Conservation (phyloP, 1,140 invertebrate species). For the Drosophila hydei region DNA sequence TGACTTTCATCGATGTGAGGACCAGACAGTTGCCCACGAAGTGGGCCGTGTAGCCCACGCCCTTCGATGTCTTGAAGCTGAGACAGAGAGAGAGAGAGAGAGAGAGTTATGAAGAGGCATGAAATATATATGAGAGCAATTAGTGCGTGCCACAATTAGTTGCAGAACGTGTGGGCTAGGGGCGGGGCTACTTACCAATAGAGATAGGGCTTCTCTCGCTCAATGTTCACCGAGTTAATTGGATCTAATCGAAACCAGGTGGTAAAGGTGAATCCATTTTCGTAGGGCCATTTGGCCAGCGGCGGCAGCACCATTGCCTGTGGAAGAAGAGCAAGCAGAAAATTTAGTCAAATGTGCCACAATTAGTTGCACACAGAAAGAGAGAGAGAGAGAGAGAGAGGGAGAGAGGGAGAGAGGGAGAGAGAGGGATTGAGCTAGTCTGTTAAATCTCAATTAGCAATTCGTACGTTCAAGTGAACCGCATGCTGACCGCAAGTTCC, state of each 20-base stretch:
- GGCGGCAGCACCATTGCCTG: conserved; percentile 98
- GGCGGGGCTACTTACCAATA: conserved; percentile 90
- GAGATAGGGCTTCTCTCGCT: conserved; percentile 98
- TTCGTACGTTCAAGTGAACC: conserved; percentile 35
- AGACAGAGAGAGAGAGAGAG: neutral
- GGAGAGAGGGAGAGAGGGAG: neutral
- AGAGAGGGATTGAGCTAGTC: neutral
- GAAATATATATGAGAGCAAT: conserved; percentile 5
- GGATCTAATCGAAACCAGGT: conserved; percentile 99
- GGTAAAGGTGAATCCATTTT: conserved; percentile 99
- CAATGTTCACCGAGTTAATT: conserved; percentile 99
- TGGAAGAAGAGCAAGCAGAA: conserved; percentile 44
- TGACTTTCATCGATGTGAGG: conserved; percentile 99
- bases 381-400: conserved; percentile 11
- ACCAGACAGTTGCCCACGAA: conserved; percentile 99
- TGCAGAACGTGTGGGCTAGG: neutral
- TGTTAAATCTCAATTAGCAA: conserved; percentile 36
- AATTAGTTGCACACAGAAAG: conserved; percentile 19
- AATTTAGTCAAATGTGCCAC: conserved; percentile 4
- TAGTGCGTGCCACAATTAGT: conserved; percentile 11
- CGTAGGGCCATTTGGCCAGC: conserved; percentile 98
- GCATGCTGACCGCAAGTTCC: conserved; percentile 24
- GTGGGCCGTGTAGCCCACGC: conserved; percentile 99
- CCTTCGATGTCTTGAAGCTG: conserved; percentile 99
- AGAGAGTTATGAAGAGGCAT: neutral